Evolutionary conservation across 2,888 invertebrate genomes (phyloP).

Genomic region (Metallyticus violacea): DNA sequence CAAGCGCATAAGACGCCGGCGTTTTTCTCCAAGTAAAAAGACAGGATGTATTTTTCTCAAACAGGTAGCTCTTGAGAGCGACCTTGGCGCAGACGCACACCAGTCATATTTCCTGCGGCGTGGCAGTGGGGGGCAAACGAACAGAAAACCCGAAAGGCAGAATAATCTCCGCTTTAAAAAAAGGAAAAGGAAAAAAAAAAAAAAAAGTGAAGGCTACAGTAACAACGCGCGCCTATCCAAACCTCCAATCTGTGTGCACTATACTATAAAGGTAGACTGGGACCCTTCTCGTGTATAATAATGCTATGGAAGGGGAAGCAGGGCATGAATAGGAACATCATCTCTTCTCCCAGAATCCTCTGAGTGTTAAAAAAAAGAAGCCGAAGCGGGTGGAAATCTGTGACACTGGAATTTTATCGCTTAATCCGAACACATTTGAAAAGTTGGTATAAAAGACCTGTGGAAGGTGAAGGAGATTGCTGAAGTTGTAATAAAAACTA

Average conservation of each 20-base stretch:
- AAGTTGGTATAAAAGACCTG: too few species aligned
- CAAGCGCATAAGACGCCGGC: too few species aligned
- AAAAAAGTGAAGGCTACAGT: background rate
- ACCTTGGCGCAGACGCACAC: background rate
- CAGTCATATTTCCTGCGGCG: constrained; percentile 1
- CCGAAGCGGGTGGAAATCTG: background rate
- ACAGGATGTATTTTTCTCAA: background rate
- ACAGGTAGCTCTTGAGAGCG: background rate
- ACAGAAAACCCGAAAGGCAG: constrained; percentile 1
- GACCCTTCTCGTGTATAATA: background rate
- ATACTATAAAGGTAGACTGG: too few species aligned
- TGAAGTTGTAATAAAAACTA: too few species aligned
- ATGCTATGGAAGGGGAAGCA: background rate
- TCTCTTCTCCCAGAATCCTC: background rate
- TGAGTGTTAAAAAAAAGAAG: background rate
- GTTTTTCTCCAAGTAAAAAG: background rate
- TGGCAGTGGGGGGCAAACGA: constrained; percentile 11
- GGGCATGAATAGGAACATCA: background rate
- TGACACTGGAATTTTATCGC: background rate
- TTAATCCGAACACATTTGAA: background rate
- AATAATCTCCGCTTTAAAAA: background rate
- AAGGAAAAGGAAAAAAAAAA: too few species aligned
- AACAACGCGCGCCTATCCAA: background rate
- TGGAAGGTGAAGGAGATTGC: too few species aligned
- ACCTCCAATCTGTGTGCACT: background rate